Evolutionary conservation across 2,888 invertebrate genomes (phyloP), one percentile per base, ranked within the genome.

Genomic region (Mechanitis messenoides): DNA sequence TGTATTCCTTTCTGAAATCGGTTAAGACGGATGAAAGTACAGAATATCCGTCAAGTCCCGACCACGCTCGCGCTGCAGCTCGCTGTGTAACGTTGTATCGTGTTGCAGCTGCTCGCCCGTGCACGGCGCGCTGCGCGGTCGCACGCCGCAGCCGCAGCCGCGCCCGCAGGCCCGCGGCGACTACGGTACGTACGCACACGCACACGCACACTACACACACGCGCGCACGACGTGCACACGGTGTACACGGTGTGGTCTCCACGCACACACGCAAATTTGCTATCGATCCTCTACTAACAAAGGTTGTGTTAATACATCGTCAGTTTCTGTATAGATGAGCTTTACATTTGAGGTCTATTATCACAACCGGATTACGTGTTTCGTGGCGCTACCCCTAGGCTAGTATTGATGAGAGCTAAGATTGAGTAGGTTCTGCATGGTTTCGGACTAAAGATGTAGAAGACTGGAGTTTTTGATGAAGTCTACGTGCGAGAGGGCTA

Each of bases 161-260:
- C 85, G 89, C 67, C 85, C 88, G 69, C 91, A 96, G 92, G 94
- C 96, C 71, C 92, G 95, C 76, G 95, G 96, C 73, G 96, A 97
- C 86, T 97, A 96, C 91, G 96, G 97, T 96, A 93, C 95, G 96
- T 94, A 75, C 65, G 9, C 66, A 28, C 65, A 61, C 68, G 55
- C 56, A 33, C 71, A 69, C 71, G 72, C 72, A 63, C 66, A 61
- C 67, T 35, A 68, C 20, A 20, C 20, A 20, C 20, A 20, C 20
- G 20, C 20, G 20, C 20, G 20, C 20, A 20, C 20, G 20, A 73
- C 74, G 73, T 73, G 65, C 67, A 67, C 69, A 72, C 61, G 72
- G 72, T 80, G 74, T 76, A 84, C 86, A 87, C 87, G 83, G 86
- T 87, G 87, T 87, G 87, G 86, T 84, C 82, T 85, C 84, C 87